Evolutionary conservation across 2,797 vertebrate genomes (phyloP), one percentile per base, ranked within the genome.

Genomic region (Aplochiton taeniatus): DNA sequence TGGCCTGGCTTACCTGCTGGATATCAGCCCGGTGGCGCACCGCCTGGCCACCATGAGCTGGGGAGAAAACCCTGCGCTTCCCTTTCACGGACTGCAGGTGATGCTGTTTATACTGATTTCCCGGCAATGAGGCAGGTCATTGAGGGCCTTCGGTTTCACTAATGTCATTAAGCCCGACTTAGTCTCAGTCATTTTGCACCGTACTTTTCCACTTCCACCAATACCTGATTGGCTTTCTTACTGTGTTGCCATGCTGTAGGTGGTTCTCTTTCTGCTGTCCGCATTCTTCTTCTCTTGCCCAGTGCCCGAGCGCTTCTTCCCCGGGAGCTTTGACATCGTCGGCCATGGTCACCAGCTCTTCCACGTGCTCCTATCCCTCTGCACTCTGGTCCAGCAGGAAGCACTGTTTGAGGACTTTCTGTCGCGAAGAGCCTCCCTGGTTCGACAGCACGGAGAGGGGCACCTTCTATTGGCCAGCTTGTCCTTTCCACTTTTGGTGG

Each of bases 311-410:
- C 86, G 93, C 58, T 94, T 94, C 61, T 94, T 92, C 53, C 95
- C 96, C 0, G 96, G 96, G 0, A 81, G 81, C 60, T 97, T 91
- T 0, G 96, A 98, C 83, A 92, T 95, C 0, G n/a, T 97, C 3
- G 96, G 95, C 48, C 96, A 95, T 0, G 90, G 88, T 17, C 96
- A 95, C 64, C 96, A 98, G 83, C 92, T 97, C 78, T 96, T 95
- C 87, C 95, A 96, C 12, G 41, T 94, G 13, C 93, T 97, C 69
- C 81, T 95, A 77, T 90, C 93, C 0, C 46, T 95, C 69, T 93
- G 94, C 86, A 94, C 92, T 0, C 81, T 98, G 0, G 91, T 87
- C 42, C 96, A 98, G 86, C 85, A 95, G 86, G 95, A 97, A 75
- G 96, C 95, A 17, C 89, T 97, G 70, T 88, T 94, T 43, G 73